phyloP scores from a whole-genome alignment of 2,888 invertebrate genomes.

The Protophormia terraenovae region DNA sequence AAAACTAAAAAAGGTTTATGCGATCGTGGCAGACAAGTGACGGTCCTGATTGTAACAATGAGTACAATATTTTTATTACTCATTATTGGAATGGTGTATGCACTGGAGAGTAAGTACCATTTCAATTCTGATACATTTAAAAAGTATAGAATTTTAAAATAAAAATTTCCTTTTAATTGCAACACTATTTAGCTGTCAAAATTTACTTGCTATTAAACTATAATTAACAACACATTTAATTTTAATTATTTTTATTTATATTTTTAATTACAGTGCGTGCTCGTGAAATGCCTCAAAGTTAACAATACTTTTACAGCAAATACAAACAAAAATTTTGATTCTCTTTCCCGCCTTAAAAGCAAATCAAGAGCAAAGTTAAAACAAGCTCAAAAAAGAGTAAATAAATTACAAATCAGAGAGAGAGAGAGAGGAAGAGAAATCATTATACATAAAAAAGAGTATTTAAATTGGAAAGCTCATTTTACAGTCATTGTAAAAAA shows the following conservation, averaged over 20 bases:
- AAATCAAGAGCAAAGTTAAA: not conserved
- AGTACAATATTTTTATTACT: conserved; percentile 90
- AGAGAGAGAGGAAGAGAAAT: not conserved
- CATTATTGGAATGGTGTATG: conserved; percentile 90
- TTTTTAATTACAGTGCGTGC: conserved; percentile 83
- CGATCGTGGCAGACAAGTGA: conserved; percentile 89
- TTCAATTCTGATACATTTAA: not conserved
- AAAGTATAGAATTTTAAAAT: too few species aligned
- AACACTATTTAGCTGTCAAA: not conserved
- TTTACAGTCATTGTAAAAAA: conserved; percentile 41
- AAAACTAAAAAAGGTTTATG: conserved; percentile 87
- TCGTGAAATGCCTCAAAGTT: conserved; percentile 81
- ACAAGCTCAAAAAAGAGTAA: not conserved
- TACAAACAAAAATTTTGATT: not conserved
- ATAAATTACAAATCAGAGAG: not conserved
- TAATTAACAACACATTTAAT: conserved; percentile 8
- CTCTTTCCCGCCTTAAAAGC: not conserved
- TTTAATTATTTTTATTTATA: conserved; percentile 33
- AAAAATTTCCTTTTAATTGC: not conserved
- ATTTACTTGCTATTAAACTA: not conserved
- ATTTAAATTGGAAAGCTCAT: conserved; percentile 1
- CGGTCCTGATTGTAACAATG: conserved; percentile 91
- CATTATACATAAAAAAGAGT: not conserved
- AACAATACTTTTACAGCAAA: conserved; percentile 66
- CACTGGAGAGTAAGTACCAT: conserved; percentile 89